phyloP scores from a whole-genome alignment of 2,797 vertebrate species.

The Malacoctenus gilli region DNA sequence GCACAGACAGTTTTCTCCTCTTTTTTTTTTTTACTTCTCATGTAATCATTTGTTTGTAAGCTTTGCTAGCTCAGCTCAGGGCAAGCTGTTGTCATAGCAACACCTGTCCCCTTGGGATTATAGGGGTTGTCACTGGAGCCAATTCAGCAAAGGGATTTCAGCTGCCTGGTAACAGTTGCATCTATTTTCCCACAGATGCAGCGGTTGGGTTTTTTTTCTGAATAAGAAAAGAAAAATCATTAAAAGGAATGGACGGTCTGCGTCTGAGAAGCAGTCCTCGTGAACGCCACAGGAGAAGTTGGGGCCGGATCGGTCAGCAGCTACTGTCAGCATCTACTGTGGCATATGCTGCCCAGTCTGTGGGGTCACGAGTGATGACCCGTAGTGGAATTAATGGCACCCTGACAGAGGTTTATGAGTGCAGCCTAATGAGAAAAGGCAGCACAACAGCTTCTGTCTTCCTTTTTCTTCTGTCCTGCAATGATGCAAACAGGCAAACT shows the following conservation, averaged over 20 bases:
- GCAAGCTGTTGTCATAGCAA: conserved; percentile 73
- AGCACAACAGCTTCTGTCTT: conserved; percentile 5
- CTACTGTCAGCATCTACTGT: conserved; percentile 4
- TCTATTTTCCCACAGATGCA: conserved; percentile 31
- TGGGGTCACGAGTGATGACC: conserved; percentile 42
- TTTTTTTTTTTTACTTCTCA: conserved; percentile 12
- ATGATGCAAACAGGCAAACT: conserved; percentile 5
- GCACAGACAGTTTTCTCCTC: conserved; percentile 23
- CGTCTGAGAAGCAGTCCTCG: background rate
- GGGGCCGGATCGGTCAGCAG: background rate
- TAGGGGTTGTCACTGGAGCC: conserved; percentile 50
- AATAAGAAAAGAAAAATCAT: background rate
- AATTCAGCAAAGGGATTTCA: conserved; percentile 60
- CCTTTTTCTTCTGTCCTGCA: background rate
- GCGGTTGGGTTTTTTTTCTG: background rate
- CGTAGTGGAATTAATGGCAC: conserved; percentile 41
- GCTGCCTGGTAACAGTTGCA: conserved; percentile 32
- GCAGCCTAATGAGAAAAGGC: conserved; percentile 18
- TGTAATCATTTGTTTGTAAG: conserved; percentile 70
- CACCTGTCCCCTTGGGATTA: conserved; percentile 69
- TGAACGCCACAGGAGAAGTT: conserved; percentile 3
- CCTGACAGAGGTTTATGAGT: conserved; percentile 22
- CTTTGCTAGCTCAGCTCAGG: conserved; percentile 62
- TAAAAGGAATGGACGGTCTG: background rate
- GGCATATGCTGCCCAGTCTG: conserved; percentile 42